Conservation (phyloP, 2,888 invertebrate species). For the Lasius platythorax region DNA sequence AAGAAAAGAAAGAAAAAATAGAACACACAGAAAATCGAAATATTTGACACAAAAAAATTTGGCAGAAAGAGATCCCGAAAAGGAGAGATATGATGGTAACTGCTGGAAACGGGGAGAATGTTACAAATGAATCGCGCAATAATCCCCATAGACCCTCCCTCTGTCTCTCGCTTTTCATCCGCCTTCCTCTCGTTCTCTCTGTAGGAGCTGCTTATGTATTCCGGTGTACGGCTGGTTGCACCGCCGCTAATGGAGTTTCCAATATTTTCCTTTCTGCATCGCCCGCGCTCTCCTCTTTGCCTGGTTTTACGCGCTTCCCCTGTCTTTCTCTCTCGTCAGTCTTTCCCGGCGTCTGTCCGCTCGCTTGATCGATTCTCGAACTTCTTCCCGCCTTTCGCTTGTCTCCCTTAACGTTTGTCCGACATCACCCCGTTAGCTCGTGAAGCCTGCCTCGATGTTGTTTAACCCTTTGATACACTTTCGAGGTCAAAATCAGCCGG, state of each 20-base stretch:
- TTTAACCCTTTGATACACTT: constrained; percentile 29
- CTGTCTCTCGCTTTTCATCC: constrained; percentile 43
- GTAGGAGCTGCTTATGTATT: constrained; percentile 81
- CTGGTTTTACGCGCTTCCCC: constrained; percentile 53
- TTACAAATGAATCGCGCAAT: constrained; percentile 85
- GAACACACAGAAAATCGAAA: constrained; percentile 67
- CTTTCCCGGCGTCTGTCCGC: constrained; percentile 52
- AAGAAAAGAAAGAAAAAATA: not conserved
- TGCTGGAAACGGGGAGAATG: constrained; percentile 56
- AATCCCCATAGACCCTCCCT: constrained; percentile 69
- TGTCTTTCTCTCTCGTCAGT: constrained; percentile 1
- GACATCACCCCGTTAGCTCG: constrained; percentile 16
- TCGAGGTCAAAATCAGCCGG: not conserved
- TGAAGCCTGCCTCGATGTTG: constrained; percentile 42
- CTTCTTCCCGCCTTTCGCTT: constrained; percentile 42
- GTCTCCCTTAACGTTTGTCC: constrained; percentile 22
- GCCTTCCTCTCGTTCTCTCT: constrained; percentile 57
- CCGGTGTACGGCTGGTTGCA: constrained; percentile 76
- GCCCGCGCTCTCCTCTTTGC: constrained; percentile 33
- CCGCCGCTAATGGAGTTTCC: constrained; percentile 80
- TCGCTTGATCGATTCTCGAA: constrained; percentile 70
- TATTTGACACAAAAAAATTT: constrained; percentile 83
- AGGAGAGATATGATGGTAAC: constrained; percentile 52
- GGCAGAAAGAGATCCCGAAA: constrained; percentile 64
- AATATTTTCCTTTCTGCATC: constrained; percentile 76